Evolutionary conservation across 2,888 invertebrate species (phyloP), one percentile per base, ranked within the genome.

Genomic region (Petrophora chlorosata): DNA sequence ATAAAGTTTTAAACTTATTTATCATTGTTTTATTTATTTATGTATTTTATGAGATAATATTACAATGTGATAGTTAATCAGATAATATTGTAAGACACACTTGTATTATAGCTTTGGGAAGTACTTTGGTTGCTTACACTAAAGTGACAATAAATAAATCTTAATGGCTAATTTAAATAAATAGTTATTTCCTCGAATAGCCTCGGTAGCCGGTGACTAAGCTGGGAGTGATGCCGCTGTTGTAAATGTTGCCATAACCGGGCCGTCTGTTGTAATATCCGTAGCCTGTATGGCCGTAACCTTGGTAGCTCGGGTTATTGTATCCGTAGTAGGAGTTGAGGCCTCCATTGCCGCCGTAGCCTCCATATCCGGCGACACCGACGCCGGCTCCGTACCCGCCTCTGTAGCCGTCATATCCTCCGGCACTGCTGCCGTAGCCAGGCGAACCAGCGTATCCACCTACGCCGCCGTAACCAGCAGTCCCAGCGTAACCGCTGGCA

Each of bases 291-390:
- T 93, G 91, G 39, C 91, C 83, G 17, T 82, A 84, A 3, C 92
- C 91, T 68, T 79, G 79, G 62, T 92, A 92, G 54, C 75, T 74
- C 0, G 92, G 91, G 67, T 86, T 91, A 70, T 88, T 91, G 70
- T 93, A 92, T 4, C 93, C 93, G 32, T 83, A 87, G 65, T 93
- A 93, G 19, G 92, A 92, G 36, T 72, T 82, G 0, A 92, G 70
- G 13, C 92, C 92, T 22, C 92, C 92, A 72, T 92, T 92, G 61
- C 93, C 93, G 44, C 91, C 89, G 56, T 91, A 91, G 1, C 93
- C 92, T 0, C 92, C 92, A 60, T 92, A 92, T 2, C 92, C 92
- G 14, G 66, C 69, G 16, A 53, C 42, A 9, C 53, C 42, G 9
- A 29, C 51, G 38, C 36, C 25, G 9, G 43, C 53, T 23, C 48